phyloP scores from a whole-genome alignment of 37 sponge, comb jelly and placozoan genomes.

The Ephydatia muelleri region DNA sequence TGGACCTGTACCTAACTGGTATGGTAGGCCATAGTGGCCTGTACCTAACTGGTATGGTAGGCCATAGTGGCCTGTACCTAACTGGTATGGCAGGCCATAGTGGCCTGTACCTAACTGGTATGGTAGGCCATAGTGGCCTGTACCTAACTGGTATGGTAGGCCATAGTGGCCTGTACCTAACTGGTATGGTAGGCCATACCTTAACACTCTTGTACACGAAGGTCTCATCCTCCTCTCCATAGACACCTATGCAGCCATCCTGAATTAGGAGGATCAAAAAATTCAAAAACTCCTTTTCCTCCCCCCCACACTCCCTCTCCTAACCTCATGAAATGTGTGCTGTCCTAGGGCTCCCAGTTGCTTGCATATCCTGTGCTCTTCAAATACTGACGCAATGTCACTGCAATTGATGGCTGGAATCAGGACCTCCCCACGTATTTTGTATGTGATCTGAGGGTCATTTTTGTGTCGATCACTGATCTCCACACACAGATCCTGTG shows the following conservation, averaged over 20 bases:
- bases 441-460: slow-evolving; percentile 69
- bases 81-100: no score
- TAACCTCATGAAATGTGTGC: slow-evolving; percentile 52
- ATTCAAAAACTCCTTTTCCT: no score
- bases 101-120: no score
- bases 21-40: no score
- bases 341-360: slow-evolving; percentile 67
- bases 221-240: slow-evolving; percentile 85
- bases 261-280: not conserved
- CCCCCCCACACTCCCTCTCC: no score
- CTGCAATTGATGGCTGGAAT: slow-evolving; percentile 81
- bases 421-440: slow-evolving; percentile 83
- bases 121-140: no score
- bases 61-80: no score
- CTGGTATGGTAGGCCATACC: slow-evolving; percentile 2
- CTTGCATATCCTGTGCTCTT: slow-evolving; percentile 93
- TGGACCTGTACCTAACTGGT: no score
- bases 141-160: no score
- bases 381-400: slow-evolving; percentile 85
- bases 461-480: slow-evolving; percentile 73
- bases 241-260: slow-evolving; percentile 81
- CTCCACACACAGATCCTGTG: slow-evolving; percentile 75
- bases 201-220: slow-evolving; percentile 89
- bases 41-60: no score
- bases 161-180: no score